These are phyloP conservation scores for Erebia epiphron DNA, from an alignment of 2,888 invertebrate species.

Conservation along the genomic window DNA sequence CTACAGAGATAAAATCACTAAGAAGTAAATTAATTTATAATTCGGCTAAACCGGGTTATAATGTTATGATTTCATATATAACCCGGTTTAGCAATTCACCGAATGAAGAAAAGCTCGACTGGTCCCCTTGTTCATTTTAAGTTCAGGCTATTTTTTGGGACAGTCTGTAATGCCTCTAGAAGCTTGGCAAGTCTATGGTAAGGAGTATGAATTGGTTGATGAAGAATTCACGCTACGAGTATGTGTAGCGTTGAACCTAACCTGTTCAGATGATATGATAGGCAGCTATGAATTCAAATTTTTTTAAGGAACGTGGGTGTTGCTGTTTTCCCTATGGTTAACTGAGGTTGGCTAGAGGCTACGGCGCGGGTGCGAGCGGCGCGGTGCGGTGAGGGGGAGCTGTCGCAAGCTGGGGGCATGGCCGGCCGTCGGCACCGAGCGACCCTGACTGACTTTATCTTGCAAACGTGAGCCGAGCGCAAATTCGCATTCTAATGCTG, in stretches of 20 bases:
- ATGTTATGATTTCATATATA: too few relatives aligned
- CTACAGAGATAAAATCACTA: too few relatives aligned
- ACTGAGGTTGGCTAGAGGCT: conserved; percentile 44
- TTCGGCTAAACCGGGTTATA: too few relatives aligned
- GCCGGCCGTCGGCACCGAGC: conserved; percentile 81
- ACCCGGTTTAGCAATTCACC: too few relatives aligned
- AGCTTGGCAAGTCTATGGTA: background rate
- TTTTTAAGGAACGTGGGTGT: conserved; percentile 41
- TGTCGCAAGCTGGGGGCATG: conserved; percentile 77
- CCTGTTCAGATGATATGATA: conserved; percentile 1
- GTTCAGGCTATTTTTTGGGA: background rate
- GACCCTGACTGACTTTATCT: conserved; percentile 83
- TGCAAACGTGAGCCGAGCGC: conserved; percentile 79
- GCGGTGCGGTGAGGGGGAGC: conserved; percentile 52
- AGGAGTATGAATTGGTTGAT: background rate
- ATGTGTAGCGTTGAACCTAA: background rate
- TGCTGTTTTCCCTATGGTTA: conserved; percentile 48
- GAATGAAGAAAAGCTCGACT: too few relatives aligned
- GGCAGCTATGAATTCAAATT: conserved; percentile 2
- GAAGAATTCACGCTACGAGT: background rate
- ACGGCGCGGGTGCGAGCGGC: conserved; percentile 38
- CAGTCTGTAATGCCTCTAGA: background rate
- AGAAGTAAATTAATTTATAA: too few relatives aligned
- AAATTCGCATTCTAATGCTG: conserved; percentile 78
- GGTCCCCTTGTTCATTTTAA: background rate